These are phyloP conservation scores for Zaprionus taronus DNA, from an alignment of 1,140 invertebrate genomes.

Conservation along the genomic window DNA sequence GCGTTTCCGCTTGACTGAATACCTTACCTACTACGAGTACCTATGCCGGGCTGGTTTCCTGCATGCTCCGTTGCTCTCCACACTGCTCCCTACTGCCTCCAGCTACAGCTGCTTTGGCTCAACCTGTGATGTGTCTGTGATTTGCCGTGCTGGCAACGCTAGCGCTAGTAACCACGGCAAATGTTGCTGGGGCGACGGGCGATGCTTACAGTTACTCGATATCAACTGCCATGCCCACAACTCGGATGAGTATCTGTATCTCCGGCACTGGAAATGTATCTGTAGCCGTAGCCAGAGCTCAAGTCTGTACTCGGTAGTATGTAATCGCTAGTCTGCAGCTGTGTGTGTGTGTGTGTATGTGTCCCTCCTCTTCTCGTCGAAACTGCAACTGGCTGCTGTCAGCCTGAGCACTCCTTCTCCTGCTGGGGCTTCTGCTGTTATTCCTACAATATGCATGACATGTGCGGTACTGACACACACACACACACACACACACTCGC, in stretches of 20 bases:
- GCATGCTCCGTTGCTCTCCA: background rate
- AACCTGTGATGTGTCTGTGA: slow-evolving; percentile 28
- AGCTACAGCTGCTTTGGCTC: background rate
- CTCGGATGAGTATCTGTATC: slow-evolving; percentile 11
- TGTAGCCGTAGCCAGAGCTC: background rate
- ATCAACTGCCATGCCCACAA: slow-evolving; percentile 8
- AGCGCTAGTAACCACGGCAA: slow-evolving; percentile 12
- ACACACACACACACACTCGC: slow-evolving; percentile 10
- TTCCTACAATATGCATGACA: slow-evolving; percentile 45
- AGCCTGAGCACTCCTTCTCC: background rate
- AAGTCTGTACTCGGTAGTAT: background rate
- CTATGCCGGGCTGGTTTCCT: background rate
- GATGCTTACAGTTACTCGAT: slow-evolving; percentile 14
- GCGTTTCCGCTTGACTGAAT: slow-evolving; percentile 46
- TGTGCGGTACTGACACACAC: slow-evolving; percentile 20
- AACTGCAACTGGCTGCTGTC: slow-evolving; percentile 44
- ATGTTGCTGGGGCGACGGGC: slow-evolving; percentile 31
- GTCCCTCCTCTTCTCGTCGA: slow-evolving; percentile 6
- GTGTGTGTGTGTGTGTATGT: background rate
- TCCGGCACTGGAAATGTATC: slow-evolving; percentile 6
- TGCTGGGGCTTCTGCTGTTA: slow-evolving; percentile 9
- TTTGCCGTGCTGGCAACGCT: slow-evolving; percentile 10
- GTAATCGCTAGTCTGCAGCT: too few species aligned
- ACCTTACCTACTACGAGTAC: slow-evolving; percentile 1
- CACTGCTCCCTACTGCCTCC: background rate